Evolutionary conservation across 2,797 vertebrate genomes (phyloP).

Genomic region (Coregonus ussuriensis): DNA sequence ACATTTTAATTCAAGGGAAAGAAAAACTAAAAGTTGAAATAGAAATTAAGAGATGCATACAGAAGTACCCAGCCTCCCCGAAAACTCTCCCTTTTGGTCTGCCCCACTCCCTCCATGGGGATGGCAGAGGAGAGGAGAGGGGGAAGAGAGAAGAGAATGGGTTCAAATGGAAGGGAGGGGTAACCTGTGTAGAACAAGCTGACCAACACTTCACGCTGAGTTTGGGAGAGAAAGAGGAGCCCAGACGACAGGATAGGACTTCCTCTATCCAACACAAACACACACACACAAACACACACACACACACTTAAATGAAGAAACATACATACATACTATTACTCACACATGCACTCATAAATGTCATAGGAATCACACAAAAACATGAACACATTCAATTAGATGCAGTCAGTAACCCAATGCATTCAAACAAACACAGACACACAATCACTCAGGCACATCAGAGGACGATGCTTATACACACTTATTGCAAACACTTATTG

Average conservation of each 20-base stretch:
- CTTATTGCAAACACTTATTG: neutral
- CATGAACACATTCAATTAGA: neutral
- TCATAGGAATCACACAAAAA: neutral
- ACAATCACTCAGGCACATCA: conserved; percentile 13
- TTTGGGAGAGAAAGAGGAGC: conserved; percentile 52
- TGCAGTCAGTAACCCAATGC: neutral
- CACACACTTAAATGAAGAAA: no score
- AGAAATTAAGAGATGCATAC: neutral
- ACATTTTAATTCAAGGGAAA: neutral
- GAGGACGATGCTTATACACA: neutral
- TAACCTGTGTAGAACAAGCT: conserved; percentile 54
- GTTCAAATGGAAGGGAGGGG: conserved; percentile 47
- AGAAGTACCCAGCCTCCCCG: neutral
- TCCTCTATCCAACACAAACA: neutral
- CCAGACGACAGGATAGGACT: conserved; percentile 12
- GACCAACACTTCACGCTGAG: conserved; percentile 53
- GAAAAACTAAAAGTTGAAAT: neutral
- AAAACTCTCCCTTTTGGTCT: neutral
- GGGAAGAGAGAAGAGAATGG: neutral
- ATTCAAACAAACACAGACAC: conserved; percentile 15
- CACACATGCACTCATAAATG: conserved; percentile 6
- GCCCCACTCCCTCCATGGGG: neutral
- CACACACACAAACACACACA: neutral
- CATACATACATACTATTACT: neutral
- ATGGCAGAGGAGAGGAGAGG: neutral